These are phyloP conservation scores for Tyto alba DNA, from an alignment of 2,113 vertebrate genomes.

Conservation along the genomic window DNA sequence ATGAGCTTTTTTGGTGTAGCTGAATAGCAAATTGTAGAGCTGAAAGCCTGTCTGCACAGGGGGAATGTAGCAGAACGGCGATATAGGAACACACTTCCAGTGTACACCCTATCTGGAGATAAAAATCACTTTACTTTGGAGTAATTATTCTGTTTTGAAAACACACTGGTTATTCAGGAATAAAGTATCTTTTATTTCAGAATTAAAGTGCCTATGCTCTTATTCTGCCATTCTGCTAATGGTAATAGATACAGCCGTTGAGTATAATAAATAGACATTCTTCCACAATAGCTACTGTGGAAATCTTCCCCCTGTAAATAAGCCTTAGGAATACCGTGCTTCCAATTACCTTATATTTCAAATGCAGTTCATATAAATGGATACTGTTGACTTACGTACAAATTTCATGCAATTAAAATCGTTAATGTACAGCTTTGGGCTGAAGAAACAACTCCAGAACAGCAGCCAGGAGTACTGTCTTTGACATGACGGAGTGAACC, in stretches of 20 bases:
- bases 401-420: not conserved
- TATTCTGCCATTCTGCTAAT: not conserved
- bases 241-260: not conserved
- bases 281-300: not conserved
- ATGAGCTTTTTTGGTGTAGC: not conserved
- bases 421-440: not conserved
- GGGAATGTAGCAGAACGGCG: not conserved
- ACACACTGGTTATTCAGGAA: not conserved
- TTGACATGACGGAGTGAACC: not conserved
- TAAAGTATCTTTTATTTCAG: not conserved
- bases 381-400: not conserved
- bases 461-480: not conserved
- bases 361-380: not conserved
- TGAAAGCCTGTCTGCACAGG: not conserved
- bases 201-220: not conserved
- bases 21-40: not conserved
- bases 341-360: not conserved
- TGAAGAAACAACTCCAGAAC: not conserved
- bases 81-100: not conserved
- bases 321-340: not conserved
- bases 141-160: not conserved
- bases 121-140: not conserved
- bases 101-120: not conserved
- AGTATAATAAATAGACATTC: not conserved
- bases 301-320: not conserved